Evolutionary conservation across 2,797 vertebrate species (phyloP), one percentile per base, ranked within the genome.

Genomic region (Bryconaethiops microstoma): DNA sequence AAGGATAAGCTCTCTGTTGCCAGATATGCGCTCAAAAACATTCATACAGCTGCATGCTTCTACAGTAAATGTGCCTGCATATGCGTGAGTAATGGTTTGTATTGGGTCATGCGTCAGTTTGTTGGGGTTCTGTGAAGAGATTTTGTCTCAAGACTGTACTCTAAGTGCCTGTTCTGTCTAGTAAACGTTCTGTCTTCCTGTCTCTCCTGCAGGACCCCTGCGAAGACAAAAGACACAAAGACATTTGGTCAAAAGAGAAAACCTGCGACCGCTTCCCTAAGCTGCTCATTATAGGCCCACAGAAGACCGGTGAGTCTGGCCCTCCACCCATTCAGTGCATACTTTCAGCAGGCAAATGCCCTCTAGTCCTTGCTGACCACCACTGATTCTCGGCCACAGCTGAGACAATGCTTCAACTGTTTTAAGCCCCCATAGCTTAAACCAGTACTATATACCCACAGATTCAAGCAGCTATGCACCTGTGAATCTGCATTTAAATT

Each of bases 181-280:
- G 16, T 54, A 54, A 65, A 48, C 35, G 64, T 77, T 25, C 19
- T 54, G 10, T 12, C 40, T 52, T 4, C 23, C 23, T 72, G 13
- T 81, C 72, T 84, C 35, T 50, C 0, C 82, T 89, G 90, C 92
- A 99, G 98, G 97, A 99, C 93, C 98, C 98, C 77, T 99, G 98
- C 67, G 97, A 99, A 91, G 98, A 99, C 94, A 99, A 99, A 91
- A 95, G 98, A 50, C 98, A 99, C 94, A 99, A 99, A 93, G 98
- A 99, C 91, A 99, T 99, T 90, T 99, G 98, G 98, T 99, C 97
- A 79, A 99, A 99, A 92, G 98, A 99, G 92, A 99, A 99, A 94
- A 99, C 97, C 3, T 99, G 98, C 89, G 97, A 99, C 87, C 95
- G 97, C 76, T 99, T 99, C 90, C 98, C 98, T 62, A 99, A 99